Conservation (phyloP, 2,888 invertebrate species). For the Autographa pulchrina region DNA sequence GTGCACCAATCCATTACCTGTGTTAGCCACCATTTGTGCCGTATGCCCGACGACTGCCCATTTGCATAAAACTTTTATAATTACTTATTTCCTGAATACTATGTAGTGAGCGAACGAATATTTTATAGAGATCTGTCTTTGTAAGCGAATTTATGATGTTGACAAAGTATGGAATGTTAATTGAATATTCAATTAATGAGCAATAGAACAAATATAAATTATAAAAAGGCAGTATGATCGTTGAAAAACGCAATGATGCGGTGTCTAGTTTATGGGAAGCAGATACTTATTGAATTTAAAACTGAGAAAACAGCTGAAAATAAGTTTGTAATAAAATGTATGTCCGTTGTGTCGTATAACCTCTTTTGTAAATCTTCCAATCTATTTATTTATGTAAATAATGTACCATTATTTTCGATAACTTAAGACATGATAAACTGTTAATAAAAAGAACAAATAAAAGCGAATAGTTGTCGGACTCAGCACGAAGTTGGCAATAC, state of each 20-base stretch:
- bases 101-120: not conserved
- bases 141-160: not conserved
- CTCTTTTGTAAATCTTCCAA: no score
- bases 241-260: no score
- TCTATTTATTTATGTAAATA: not conserved
- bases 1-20: constrained; percentile 76
- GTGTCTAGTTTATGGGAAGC: no score
- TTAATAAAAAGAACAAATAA: constrained; percentile 11
- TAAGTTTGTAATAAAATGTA: no score
- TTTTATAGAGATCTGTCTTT: not conserved
- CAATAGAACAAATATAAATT: no score
- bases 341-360: no score
- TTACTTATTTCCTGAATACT: constrained; percentile 25
- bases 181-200: no score
- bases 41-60: constrained; percentile 34
- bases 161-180: no score
- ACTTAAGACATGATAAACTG: constrained; percentile 19
- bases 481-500: constrained; percentile 48
- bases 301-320: no score
- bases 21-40: constrained; percentile 64
- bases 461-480: constrained; percentile 9
- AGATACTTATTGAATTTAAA: no score
- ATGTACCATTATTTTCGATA: not conserved
- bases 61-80: constrained; percentile 43
- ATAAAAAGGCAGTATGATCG: no score